A percentile compares a stretch with the other conserved stretches of the same genome.
phyloP scores from a whole-genome alignment of 2,888 invertebrate species.

The Cantharis flavilabris region DNA sequence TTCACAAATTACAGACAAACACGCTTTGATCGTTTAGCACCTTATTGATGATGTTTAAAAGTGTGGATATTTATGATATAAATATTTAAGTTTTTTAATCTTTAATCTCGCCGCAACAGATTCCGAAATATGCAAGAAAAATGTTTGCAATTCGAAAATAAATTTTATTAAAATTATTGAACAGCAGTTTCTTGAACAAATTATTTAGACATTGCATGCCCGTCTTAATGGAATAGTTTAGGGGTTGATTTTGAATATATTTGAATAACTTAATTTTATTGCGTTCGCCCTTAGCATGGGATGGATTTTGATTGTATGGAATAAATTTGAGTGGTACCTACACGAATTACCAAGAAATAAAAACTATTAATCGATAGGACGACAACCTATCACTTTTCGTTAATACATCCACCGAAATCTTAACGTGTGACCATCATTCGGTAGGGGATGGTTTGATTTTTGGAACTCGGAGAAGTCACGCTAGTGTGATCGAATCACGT shows the following conservation, averaged over 20 bases:
- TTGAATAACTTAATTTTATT: slow-evolving; percentile 31
- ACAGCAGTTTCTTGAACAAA: neutral
- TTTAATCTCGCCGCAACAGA: slow-evolving; percentile 12
- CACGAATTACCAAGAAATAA: neutral
- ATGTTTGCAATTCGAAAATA: slow-evolving; percentile 22
- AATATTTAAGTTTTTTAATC: slow-evolving; percentile 24
- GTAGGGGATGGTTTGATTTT: neutral
- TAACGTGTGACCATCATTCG: neutral
- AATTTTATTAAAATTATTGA: slow-evolving; percentile 6
- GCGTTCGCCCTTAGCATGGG: slow-evolving; percentile 5
- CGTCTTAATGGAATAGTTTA: neutral
- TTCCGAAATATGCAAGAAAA: slow-evolving; percentile 13
- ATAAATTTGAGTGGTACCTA: neutral
- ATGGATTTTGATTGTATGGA: neutral
- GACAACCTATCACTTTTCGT: neutral
- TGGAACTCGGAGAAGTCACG: neutral
- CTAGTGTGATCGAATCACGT: slow-evolving; percentile 16
- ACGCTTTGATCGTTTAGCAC: slow-evolving; percentile 20
- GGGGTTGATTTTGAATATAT: slow-evolving; percentile 28
- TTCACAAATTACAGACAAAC: slow-evolving; percentile 17
- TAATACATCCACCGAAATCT: neutral
- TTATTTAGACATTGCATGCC: slow-evolving; percentile 20
- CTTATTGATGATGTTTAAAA: slow-evolving; percentile 13
- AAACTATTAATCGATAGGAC: neutral
- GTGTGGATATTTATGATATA: slow-evolving; percentile 12